These are phyloP conservation scores for Cerastis rubricosa DNA, from an alignment of 2,888 invertebrate genomes.

Conservation along the genomic window DNA sequence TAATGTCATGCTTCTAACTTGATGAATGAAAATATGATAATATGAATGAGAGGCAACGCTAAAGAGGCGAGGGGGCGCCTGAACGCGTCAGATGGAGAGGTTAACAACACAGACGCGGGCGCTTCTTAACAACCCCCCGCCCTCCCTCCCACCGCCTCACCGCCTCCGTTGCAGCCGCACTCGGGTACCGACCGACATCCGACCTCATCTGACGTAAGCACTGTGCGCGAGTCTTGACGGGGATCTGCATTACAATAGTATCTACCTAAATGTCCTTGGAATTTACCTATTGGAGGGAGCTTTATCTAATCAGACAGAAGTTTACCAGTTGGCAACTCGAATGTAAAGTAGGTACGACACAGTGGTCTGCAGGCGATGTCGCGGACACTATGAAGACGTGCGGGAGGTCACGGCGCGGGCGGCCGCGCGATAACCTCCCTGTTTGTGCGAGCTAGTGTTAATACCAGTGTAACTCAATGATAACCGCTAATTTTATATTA, in stretches of 20 bases:
- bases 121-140: too few relatives aligned
- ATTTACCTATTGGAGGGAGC: constrained; percentile 7
- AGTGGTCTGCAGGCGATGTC: background rate
- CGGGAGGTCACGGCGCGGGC: constrained; percentile 18
- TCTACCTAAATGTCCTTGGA: background rate
- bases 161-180: background rate
- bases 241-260: constrained; percentile 7
- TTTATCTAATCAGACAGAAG: constrained; percentile 9
- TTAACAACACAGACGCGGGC: background rate
- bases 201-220: background rate
- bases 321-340: background rate
- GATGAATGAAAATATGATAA: too few relatives aligned
- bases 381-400: background rate
- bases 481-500: constrained; percentile 16
- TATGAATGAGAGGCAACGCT: constrained; percentile 1
- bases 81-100: background rate
- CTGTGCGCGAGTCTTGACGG: background rate
- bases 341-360: background rate
- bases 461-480: background rate
- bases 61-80: background rate
- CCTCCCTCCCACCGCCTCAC: background rate
- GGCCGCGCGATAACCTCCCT: constrained; percentile 34
- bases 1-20: too few relatives aligned
- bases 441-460: constrained; percentile 34
- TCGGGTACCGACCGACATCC: background rate